Conservation (phyloP, 1,140 invertebrate genomes). For the Apis cerana region DNA sequence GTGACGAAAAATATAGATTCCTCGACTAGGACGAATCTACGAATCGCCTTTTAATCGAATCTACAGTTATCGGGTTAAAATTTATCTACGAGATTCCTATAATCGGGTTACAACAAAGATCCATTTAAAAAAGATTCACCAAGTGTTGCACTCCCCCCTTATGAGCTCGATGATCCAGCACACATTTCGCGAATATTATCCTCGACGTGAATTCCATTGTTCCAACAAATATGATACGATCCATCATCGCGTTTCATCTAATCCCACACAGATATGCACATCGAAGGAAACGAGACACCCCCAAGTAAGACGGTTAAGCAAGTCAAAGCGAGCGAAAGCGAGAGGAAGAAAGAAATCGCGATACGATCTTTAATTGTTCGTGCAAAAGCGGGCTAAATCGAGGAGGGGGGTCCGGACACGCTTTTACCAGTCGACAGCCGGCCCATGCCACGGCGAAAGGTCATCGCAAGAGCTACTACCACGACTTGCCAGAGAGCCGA, state of each 20-base stretch:
- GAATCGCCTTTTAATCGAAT: background rate
- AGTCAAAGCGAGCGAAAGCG: background rate
- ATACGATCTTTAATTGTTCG: constrained; percentile 72
- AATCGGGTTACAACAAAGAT: constrained; percentile 4
- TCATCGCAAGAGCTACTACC: constrained; percentile 33
- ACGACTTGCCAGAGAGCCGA: constrained; percentile 26
- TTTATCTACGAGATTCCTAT: too few relatives aligned
- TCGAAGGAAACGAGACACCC: background rate
- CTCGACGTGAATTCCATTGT: too few relatives aligned
- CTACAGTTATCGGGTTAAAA: background rate
- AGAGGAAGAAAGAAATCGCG: constrained; percentile 30
- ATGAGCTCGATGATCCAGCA: too few relatives aligned
- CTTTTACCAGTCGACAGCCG: constrained; percentile 24
- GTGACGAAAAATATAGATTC: background rate
- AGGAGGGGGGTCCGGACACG: constrained; percentile 10
- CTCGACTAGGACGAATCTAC: background rate
- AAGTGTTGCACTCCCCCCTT: too few relatives aligned
- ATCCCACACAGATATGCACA: too few relatives aligned
- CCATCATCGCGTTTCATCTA: too few relatives aligned
- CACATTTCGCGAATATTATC: too few relatives aligned
- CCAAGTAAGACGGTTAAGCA: background rate
- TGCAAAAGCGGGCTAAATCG: constrained; percentile 51
- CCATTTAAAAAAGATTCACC: constrained; percentile 6
- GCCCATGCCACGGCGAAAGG: constrained; percentile 35
- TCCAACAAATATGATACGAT: too few relatives aligned